Evolutionary conservation across 2,797 vertebrate genomes (phyloP).

Genomic region (Falco columbarius): DNA sequence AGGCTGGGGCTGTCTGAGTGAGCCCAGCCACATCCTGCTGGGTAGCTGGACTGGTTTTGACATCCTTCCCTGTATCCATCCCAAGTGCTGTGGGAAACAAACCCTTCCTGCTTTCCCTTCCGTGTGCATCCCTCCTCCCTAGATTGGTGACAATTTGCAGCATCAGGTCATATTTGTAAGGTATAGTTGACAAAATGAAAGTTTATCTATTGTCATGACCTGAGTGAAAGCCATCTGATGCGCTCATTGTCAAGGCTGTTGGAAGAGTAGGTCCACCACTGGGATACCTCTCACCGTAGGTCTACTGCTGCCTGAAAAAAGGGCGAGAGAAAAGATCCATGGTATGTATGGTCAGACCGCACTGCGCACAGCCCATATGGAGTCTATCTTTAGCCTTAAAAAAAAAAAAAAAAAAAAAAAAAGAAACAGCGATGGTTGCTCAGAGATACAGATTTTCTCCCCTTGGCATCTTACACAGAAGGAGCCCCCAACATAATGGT

Average conservation of each 20-base stretch:
- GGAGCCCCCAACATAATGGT: background rate
- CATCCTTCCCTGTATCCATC: background rate
- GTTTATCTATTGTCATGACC: background rate
- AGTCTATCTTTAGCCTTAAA: constrained; percentile 42
- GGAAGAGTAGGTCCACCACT: background rate
- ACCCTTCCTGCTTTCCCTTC: background rate
- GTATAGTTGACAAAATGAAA: background rate
- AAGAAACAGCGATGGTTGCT: background rate
- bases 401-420: background rate
- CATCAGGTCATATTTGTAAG: background rate
- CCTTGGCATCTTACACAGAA: background rate
- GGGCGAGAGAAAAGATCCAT: background rate
- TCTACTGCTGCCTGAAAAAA: background rate
- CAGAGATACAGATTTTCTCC: constrained; percentile 12
- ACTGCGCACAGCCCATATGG: constrained; percentile 5
- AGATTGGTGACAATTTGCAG: background rate
- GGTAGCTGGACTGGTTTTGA: background rate
- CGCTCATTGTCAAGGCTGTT: background rate
- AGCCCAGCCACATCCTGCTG: background rate
- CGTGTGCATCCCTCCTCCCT: background rate
- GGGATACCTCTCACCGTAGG: background rate
- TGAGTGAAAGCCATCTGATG: background rate
- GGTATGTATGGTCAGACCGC: background rate
- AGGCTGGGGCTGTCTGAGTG: background rate
- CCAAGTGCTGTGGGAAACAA: background rate